Conservation (phyloP, 2,888 invertebrate genomes). For the Tyria jacobaeae region DNA sequence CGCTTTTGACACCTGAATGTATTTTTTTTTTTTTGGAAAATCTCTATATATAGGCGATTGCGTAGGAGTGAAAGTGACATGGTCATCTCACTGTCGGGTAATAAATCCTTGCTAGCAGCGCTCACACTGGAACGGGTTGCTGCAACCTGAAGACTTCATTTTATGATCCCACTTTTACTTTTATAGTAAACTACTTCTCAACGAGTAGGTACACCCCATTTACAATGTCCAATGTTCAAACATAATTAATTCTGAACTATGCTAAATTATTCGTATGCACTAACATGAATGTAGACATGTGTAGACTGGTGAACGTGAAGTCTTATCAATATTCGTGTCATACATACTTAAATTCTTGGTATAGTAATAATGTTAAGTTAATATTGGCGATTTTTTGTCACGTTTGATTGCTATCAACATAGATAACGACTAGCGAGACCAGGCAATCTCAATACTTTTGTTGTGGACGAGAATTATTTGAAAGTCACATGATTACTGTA, state of each 20-base stretch:
- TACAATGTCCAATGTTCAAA: slow-evolving; percentile 14
- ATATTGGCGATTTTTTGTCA: slow-evolving; percentile 60
- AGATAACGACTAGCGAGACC: slow-evolving; percentile 54
- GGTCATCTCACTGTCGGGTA: slow-evolving; percentile 52
- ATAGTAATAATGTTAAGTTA: slow-evolving; percentile 50
- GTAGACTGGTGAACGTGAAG: slow-evolving; percentile 36
- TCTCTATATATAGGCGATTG: slow-evolving; percentile 6
- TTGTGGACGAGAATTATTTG: slow-evolving; percentile 16
- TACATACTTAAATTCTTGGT: slow-evolving; percentile 54
- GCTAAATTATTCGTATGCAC: slow-evolving; percentile 20
- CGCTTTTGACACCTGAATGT: slow-evolving; percentile 22
- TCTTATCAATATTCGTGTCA: slow-evolving; percentile 66
- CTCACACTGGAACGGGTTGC: slow-evolving; percentile 63
- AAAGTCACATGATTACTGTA: slow-evolving; percentile 24
- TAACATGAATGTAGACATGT: slow-evolving; percentile 30
- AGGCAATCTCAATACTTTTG: slow-evolving; percentile 40
- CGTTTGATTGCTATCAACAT: slow-evolving; percentile 55
- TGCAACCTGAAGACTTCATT: slow-evolving; percentile 66
- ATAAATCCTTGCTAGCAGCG: slow-evolving; percentile 65
- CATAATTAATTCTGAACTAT: slow-evolving; percentile 18
- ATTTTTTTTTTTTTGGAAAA: slow-evolving; percentile 9
- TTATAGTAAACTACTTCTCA: slow-evolving; percentile 59
- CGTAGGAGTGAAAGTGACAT: slow-evolving; percentile 55
- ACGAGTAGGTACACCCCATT: slow-evolving; percentile 34
- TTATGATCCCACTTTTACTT: slow-evolving; percentile 80